Conservation (phyloP, 2,888 invertebrate species). For the Laspeyria flexula region DNA sequence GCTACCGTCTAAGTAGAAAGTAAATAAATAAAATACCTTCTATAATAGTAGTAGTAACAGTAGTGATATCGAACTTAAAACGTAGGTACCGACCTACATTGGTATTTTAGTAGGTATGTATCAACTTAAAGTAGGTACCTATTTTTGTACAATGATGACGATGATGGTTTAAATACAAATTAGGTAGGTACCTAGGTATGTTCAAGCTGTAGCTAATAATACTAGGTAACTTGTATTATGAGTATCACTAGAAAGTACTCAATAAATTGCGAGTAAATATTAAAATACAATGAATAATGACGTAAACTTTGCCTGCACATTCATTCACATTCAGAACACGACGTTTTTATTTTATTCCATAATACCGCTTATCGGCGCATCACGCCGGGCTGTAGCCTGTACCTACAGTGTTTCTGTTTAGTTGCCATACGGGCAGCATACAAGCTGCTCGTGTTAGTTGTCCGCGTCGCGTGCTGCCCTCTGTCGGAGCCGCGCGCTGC, state of each 20-base stretch:
- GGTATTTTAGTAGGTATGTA: too few species aligned
- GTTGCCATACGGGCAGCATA: conserved; percentile 80
- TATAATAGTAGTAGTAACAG: too few species aligned
- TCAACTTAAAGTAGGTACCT: too few species aligned
- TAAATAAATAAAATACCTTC: too few species aligned
- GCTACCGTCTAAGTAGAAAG: too few species aligned
- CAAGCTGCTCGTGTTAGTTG: conserved; percentile 66
- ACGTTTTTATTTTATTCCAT: conserved; percentile 80
- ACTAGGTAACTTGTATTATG: background rate
- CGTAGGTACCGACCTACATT: too few species aligned
- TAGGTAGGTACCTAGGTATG: too few species aligned
- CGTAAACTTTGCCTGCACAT: conserved; percentile 61
- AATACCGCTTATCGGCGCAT: conserved; percentile 83
- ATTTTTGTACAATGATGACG: too few species aligned
- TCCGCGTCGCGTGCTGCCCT: conserved; percentile 64
- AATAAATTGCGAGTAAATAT: conserved; percentile 24
- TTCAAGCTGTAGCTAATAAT: too few species aligned
- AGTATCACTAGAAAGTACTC: conserved; percentile 28
- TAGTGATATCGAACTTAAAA: too few species aligned
- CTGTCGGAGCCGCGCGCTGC: conserved; percentile 57
- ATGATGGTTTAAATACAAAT: too few species aligned
- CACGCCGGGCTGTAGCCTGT: conserved; percentile 58
- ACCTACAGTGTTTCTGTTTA: conserved; percentile 65
- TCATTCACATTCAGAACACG: conserved; percentile 76
- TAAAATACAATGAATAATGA: conserved; percentile 45